Conservation (phyloP, 1,140 invertebrate species). For the Trichomalopsis sarcophagae region DNA sequence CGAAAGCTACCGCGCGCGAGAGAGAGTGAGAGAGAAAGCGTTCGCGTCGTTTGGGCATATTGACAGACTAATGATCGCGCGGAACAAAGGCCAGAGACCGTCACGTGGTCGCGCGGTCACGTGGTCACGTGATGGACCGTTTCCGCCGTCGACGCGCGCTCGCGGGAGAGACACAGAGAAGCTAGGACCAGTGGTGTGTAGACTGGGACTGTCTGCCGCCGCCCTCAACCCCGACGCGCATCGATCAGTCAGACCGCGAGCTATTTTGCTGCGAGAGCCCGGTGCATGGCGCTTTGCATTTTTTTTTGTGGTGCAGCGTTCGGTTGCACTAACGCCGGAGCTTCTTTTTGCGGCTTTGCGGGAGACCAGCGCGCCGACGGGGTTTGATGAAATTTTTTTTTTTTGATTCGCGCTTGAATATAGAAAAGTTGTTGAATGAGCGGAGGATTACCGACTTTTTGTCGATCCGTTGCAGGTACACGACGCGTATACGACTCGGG, state of each 20-base stretch:
- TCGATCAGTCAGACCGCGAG: conserved; percentile 64
- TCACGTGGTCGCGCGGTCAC: conserved; percentile 67
- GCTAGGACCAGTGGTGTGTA: background rate
- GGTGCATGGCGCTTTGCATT: background rate
- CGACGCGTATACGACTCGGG: background rate
- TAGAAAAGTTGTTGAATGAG: background rate
- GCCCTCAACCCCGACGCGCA: conserved; percentile 58
- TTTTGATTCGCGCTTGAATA: background rate
- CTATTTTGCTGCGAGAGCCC: background rate
- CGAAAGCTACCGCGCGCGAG: conserved; percentile 22
- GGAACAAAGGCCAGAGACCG: conserved; percentile 72
- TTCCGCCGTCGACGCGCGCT: conserved; percentile 61
- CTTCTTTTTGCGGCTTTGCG: background rate
- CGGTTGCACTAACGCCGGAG: background rate
- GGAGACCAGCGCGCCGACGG: background rate
- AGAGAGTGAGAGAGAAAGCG: conserved; percentile 52
- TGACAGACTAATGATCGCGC: conserved; percentile 74
- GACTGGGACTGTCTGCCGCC: conserved; percentile 61
- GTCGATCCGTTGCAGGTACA: too few relatives aligned
- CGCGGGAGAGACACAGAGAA: background rate
- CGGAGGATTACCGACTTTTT: too few relatives aligned
- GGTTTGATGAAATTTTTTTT: conserved; percentile 11
- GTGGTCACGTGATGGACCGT: conserved; percentile 73
- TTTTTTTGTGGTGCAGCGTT: background rate
- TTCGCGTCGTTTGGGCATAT: conserved; percentile 72